A percentile compares a stretch with the other conserved stretches of the same genome.
These are phyloP conservation scores for Emydocephalus ijimae DNA, from an alignment of 2,113 vertebrate genomes.

Conservation along the genomic window DNA sequence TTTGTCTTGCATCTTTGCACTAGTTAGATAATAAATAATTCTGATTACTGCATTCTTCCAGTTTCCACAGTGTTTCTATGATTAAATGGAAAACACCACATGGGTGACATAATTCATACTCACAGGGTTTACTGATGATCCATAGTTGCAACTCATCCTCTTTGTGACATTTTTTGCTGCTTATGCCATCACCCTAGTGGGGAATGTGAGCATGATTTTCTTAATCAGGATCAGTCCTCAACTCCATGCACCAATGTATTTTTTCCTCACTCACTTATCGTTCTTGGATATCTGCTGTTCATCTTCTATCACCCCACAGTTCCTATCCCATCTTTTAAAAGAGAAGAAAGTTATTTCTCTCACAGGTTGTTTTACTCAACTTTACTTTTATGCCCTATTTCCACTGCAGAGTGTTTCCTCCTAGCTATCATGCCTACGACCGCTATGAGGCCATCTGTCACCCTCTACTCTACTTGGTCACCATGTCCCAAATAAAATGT, in stretches of 20 bases:
- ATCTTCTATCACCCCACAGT: constrained; percentile 67
- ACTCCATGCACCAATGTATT: constrained; percentile 66
- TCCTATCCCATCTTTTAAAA: constrained; percentile 58
- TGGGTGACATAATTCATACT: constrained; percentile 22
- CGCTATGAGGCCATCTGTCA: constrained; percentile 60
- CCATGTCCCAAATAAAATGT: constrained; percentile 57
- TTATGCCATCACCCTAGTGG: constrained; percentile 50
- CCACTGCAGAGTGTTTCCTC: constrained; percentile 59
- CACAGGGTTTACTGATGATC: background rate
- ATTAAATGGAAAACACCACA: background rate
- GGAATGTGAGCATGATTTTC: constrained; percentile 55
- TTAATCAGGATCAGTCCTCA: constrained; percentile 40
- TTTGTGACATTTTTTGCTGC: constrained; percentile 26
- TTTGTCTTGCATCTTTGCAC: background rate
- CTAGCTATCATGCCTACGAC: constrained; percentile 48
- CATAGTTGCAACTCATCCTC: constrained; percentile 11
- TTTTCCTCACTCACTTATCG: constrained; percentile 64
- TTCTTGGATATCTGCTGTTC: constrained; percentile 61
- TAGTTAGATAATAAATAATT: background rate
- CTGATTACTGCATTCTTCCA: background rate
- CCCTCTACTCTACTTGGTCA: constrained; percentile 64
- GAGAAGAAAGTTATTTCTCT: constrained; percentile 52
- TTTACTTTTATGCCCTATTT: constrained; percentile 58
- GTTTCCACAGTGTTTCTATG: background rate
- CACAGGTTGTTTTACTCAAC: constrained; percentile 56